Conservation (phyloP, 2,797 vertebrate species). For the Corythornis leucogaster region DNA sequence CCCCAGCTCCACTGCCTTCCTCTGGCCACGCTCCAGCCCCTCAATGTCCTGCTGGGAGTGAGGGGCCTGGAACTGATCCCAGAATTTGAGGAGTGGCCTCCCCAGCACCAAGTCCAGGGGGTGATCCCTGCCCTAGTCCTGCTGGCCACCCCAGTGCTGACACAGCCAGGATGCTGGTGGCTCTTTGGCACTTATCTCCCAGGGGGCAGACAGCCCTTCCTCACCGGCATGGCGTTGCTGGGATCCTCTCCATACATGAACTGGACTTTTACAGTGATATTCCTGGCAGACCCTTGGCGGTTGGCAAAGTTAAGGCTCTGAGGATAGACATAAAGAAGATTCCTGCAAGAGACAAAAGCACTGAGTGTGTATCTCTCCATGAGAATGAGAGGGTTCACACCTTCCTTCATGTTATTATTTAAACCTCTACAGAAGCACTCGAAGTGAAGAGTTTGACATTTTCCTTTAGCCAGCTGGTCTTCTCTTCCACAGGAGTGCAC, state of each 20-base stretch:
- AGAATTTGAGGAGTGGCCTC: not conserved
- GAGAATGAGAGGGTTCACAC: not conserved
- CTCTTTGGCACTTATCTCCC: not conserved
- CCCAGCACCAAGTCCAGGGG: not conserved
- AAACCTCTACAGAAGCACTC: not conserved
- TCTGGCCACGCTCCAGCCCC: not conserved
- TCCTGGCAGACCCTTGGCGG: constrained; percentile 97
- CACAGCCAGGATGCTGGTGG: not conserved
- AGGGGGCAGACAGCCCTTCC: not conserved
- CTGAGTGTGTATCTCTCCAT: not conserved
- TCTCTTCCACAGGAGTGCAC: not conserved
- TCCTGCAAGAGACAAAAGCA: constrained; percentile 80
- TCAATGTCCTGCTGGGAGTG: not conserved
- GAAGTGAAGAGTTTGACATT: not conserved
- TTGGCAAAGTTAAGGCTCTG: constrained; percentile 99
- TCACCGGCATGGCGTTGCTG: constrained; percentile 95
- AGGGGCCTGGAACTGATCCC: not conserved
- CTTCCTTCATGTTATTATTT: not conserved
- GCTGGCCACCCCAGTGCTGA: too few species aligned
- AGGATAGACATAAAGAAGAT: constrained; percentile 95
- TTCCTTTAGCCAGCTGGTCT: not conserved
- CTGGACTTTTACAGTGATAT: constrained; percentile 99
- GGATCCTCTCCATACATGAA: constrained; percentile 98
- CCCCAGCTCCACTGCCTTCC: too few species aligned
- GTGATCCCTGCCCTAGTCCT: not conserved